Evolutionary conservation across 1,140 invertebrate species (phyloP).

Genomic region (Cylas formicarius): DNA sequence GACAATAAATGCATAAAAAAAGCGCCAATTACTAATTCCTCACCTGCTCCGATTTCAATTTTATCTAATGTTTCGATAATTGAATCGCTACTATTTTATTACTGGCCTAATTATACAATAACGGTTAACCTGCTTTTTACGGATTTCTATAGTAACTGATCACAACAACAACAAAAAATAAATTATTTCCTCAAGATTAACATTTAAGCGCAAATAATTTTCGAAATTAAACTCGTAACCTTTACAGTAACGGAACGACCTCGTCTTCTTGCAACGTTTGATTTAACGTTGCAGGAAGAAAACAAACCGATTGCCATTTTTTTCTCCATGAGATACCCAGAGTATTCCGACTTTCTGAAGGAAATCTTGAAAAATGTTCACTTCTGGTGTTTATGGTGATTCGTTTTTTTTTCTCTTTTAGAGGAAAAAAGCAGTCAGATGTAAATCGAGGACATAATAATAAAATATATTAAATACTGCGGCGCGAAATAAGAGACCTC

Average conservation of each 20-base stretch:
- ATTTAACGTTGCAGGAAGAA: slow-evolving; percentile 13
- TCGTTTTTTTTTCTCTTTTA: no score
- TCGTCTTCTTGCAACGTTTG: slow-evolving; percentile 5
- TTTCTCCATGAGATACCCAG: no score
- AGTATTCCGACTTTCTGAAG: slow-evolving; percentile 4
- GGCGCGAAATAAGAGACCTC: slow-evolving; percentile 28
- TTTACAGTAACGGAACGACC: slow-evolving; percentile 15
- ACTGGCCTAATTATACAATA: no score
- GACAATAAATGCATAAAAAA: no score
- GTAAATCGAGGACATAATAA: slow-evolving; percentile 31
- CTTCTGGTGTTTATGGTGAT: no score
- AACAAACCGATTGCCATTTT: not conserved
- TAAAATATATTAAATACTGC: slow-evolving; percentile 30
- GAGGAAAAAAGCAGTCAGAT: slow-evolving; percentile 25
- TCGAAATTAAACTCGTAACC: slow-evolving; percentile 15
- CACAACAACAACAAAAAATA: no score
- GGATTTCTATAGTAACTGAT: no score
- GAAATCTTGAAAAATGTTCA: slow-evolving; percentile 5
- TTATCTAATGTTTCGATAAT: no score
- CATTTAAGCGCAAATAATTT: slow-evolving; percentile 17
- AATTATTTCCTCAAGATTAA: slow-evolving; percentile 21
- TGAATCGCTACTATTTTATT: no score
- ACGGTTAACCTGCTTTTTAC: no score
- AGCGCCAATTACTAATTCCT: no score
- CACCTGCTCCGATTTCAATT: no score